Percentiles rank a stretch among this genome's conserved stretches.
Evolutionary conservation across 1,140 invertebrate species (phyloP).

Genomic region (Euura lappo): DNA sequence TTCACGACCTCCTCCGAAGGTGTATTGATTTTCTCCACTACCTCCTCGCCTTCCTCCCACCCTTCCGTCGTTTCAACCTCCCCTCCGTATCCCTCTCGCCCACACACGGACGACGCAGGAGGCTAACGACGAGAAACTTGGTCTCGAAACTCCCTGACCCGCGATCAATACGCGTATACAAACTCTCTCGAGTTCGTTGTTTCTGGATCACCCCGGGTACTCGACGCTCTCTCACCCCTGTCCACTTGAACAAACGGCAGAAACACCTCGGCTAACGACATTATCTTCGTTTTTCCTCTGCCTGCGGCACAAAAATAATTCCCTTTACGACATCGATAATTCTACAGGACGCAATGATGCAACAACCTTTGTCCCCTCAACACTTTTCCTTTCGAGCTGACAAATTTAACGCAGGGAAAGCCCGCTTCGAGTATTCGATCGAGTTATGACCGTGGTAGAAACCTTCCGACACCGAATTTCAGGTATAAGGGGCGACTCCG

Average conservation of each 20-base stretch:
- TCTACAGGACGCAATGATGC: too few species aligned
- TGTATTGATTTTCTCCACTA: constrained; percentile 41
- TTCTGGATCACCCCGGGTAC: not conserved
- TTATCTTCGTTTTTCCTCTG: too few species aligned
- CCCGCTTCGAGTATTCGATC: too few species aligned
- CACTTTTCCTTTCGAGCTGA: too few species aligned
- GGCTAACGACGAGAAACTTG: not conserved
- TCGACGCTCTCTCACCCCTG: not conserved
- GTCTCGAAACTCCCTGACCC: constrained; percentile 6
- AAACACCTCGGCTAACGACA: too few species aligned
- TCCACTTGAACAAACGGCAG: not conserved
- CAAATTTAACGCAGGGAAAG: too few species aligned
- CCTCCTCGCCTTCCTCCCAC: constrained; percentile 9
- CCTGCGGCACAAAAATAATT: too few species aligned
- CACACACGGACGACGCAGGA: not conserved
- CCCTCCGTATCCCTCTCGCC: constrained; percentile 7
- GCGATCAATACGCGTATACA: not conserved
- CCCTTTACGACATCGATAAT: too few species aligned
- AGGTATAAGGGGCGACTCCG: constrained; percentile 5
- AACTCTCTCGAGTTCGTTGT: not conserved
- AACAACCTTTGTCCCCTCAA: too few species aligned
- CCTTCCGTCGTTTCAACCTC: constrained; percentile 12
- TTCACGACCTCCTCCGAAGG: constrained; percentile 26
- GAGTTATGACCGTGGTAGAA: too few species aligned
- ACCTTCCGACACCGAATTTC: not conserved